These are phyloP conservation scores for Aplodontia rufa DNA, from an alignment of 2,113 vertebrate species.

Conservation along the genomic window DNA sequence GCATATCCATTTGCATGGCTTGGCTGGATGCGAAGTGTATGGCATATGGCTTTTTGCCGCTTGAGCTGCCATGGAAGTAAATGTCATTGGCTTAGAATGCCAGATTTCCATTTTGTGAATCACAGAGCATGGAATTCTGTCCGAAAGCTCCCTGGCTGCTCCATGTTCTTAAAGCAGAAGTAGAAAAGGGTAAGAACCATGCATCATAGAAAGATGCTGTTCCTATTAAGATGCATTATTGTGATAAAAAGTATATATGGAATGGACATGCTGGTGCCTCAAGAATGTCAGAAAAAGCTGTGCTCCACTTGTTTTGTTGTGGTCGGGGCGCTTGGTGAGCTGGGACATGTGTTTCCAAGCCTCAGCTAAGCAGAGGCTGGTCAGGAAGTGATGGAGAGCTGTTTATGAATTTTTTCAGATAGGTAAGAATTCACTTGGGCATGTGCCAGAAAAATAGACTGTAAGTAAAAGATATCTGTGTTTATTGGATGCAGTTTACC, in stretches of 20 bases:
- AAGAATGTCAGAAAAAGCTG: neutral
- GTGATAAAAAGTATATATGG: neutral
- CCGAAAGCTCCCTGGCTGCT: conserved; percentile 74
- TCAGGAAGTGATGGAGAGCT: neutral
- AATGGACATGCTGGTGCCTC: neutral
- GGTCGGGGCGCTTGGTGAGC: neutral
- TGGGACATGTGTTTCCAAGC: conserved; percentile 56
- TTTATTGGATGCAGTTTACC: neutral
- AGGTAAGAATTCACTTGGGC: neutral
- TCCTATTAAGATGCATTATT: conserved; percentile 51
- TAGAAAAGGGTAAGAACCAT: conserved; percentile 53
- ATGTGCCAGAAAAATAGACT: neutral
- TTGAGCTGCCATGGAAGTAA: conserved; percentile 84
- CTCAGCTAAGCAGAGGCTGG: neutral
- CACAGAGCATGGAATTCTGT: conserved; percentile 79
- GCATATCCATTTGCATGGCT: conserved; percentile 64
- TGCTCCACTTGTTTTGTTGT: neutral
- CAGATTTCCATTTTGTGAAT: conserved; percentile 83
- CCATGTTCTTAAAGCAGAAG: conserved; percentile 72
- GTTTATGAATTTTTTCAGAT: neutral
- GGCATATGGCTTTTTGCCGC: conserved; percentile 86
- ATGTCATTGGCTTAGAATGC: conserved; percentile 84
- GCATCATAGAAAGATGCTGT: conserved; percentile 33
- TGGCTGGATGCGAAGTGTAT: conserved; percentile 74
- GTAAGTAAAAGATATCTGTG: neutral